These are phyloP conservation scores for Cromileptes altivelis DNA, from an alignment of 2,113 vertebrate genomes.

Conservation along the genomic window DNA sequence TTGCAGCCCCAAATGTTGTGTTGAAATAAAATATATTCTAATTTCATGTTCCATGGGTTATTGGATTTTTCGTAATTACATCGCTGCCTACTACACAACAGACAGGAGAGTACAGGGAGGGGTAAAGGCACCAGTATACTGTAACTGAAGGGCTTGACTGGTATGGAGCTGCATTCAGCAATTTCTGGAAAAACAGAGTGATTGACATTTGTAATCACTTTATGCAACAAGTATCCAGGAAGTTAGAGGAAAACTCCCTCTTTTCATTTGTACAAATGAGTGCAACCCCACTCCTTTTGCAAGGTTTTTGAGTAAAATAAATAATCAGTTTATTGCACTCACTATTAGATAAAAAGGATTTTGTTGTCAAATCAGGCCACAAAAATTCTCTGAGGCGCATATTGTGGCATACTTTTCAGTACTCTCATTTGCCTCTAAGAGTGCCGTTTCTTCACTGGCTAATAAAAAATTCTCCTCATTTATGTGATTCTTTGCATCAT, in stretches of 20 bases:
- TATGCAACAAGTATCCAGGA: neutral
- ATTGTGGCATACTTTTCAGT: neutral
- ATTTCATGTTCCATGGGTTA: too few species aligned
- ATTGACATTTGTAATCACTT: neutral
- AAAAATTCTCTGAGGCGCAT: neutral
- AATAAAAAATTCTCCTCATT: neutral
- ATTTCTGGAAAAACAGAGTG: too few species aligned
- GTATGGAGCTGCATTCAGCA: too few species aligned
- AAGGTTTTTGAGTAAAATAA: neutral
- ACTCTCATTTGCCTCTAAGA: neutral
- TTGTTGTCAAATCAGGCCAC: neutral
- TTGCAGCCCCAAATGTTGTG: too few species aligned
- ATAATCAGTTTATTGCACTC: too few species aligned
- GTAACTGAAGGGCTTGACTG: too few species aligned
- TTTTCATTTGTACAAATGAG: neutral
- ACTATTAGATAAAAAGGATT: neutral
- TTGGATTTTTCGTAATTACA: too few species aligned
- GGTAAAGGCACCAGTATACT: neutral
- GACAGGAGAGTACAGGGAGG: neutral
- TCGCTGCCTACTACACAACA: too few species aligned
- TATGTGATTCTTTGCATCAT: neutral
- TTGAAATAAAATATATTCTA: too few species aligned
- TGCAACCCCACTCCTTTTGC: neutral
- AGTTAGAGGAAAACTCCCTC: neutral
- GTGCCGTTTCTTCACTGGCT: neutral